Percentiles rank a stretch among this genome's conserved stretches.
These are phyloP conservation scores for Drosophila tropicalis DNA, from an alignment of 1,140 invertebrate species.

Conservation along the genomic window DNA sequence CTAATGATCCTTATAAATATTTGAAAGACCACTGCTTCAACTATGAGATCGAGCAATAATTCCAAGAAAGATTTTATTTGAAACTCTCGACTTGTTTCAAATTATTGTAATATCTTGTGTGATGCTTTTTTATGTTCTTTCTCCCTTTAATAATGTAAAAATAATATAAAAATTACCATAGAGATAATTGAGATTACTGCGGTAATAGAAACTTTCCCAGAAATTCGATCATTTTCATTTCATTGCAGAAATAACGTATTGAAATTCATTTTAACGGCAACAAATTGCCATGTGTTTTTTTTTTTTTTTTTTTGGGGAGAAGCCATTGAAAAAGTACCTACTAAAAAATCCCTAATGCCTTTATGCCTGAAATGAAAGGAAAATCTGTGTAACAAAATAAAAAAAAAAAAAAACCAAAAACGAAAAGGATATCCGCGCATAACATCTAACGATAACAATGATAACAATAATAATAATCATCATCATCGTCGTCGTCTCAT, in stretches of 20 bases:
- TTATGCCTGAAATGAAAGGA: conserved; percentile 13
- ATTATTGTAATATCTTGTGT: no score
- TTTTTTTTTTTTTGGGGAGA: not conserved
- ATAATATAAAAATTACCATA: no score
- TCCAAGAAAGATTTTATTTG: no score
- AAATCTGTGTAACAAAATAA: conserved; percentile 33
- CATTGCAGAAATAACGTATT: not conserved
- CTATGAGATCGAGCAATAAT: no score
- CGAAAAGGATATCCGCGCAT: conserved; percentile 41
- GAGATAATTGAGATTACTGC: no score
- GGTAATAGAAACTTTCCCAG: not conserved
- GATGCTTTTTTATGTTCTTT: no score
- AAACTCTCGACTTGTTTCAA: no score
- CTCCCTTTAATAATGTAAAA: no score
- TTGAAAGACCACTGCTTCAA: no score
- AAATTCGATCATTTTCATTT: not conserved
- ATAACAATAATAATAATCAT: conserved; percentile 52
- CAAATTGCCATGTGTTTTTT: conserved; percentile 4
- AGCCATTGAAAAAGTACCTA: not conserved
- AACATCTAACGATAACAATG: conserved; percentile 54
- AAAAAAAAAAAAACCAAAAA: conserved; percentile 3
- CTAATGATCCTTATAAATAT: no score
- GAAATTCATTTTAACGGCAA: conserved; percentile 6
- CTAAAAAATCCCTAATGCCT: conserved; percentile 10
- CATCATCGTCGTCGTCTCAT: not conserved